A percentile compares a stretch with the other conserved stretches of the same genome.
Conservation (phyloP, 2,113 vertebrate genomes). For the Trochalopteron elliotii region DNA sequence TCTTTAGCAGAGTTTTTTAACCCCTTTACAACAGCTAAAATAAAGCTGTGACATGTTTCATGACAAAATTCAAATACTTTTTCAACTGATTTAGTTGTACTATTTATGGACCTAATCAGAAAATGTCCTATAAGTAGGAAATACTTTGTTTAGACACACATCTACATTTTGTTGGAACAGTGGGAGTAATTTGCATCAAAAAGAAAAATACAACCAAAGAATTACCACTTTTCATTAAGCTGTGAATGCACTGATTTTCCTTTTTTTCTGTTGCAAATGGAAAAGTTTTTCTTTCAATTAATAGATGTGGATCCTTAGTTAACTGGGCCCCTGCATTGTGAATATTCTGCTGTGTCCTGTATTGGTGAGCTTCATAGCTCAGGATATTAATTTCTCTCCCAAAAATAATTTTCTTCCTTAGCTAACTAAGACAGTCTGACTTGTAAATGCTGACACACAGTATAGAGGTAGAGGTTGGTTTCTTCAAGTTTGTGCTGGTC, state of each 20-base stretch:
- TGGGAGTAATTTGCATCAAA: neutral
- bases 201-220: neutral
- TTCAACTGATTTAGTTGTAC: neutral
- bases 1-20: conserved; percentile 24
- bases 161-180: neutral
- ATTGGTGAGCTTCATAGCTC: neutral
- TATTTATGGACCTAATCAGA: neutral
- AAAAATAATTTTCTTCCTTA: neutral
- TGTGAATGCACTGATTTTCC: neutral
- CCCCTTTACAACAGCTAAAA: neutral
- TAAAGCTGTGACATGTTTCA: neutral
- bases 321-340: neutral
- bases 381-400: neutral
- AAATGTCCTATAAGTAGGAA: neutral
- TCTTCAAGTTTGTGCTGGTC: neutral
- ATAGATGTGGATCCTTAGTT: neutral
- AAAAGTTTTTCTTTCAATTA: neutral
- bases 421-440: neutral
- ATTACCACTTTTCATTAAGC: neutral
- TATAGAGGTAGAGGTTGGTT: neutral
- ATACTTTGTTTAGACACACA: neutral
- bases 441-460: neutral
- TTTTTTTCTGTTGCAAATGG: neutral
- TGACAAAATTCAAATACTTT: neutral
- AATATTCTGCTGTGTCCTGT: neutral